Evolutionary conservation across 2,113 vertebrate genomes (phyloP).

Genomic region (Sander lucioperca): DNA sequence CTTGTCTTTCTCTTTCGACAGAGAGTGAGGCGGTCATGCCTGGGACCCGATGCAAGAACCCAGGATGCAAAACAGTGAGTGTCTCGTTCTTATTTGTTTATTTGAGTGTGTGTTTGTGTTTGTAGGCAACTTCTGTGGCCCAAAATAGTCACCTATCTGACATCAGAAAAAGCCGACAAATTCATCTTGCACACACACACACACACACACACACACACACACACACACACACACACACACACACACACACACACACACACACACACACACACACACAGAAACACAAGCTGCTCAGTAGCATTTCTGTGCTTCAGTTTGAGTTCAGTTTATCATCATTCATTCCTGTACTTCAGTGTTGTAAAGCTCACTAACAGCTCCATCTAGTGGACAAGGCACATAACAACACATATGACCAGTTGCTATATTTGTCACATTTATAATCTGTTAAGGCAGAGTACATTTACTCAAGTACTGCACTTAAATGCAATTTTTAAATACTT

Average conservation of each 20-base stretch:
- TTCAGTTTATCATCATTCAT: background rate
- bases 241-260: background rate
- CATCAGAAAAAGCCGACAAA: slow-evolving; percentile 6
- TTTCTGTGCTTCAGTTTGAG: too few relatives aligned
- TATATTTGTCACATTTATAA: too few relatives aligned
- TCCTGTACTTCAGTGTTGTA: background rate
- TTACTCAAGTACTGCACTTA: background rate
- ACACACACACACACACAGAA: background rate
- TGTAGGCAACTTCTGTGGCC: background rate
- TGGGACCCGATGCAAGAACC: slow-evolving; percentile 91
- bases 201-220: slow-evolving; percentile 15
- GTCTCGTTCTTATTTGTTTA: slow-evolving; percentile 17
- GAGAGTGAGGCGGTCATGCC: slow-evolving; percentile 67
- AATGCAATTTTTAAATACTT: background rate
- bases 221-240: background rate
- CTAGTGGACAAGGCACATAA: slow-evolving; percentile 40
- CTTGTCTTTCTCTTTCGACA: slow-evolving; percentile 35
- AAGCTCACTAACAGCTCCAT: slow-evolving; percentile 46
- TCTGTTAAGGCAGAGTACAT: too few relatives aligned
- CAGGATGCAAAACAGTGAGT: slow-evolving; percentile 93
- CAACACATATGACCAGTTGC: background rate
- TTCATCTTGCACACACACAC: background rate
- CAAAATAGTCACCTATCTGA: background rate
- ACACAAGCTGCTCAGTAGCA: background rate
- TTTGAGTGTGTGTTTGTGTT: slow-evolving; percentile 15